Percentiles rank a stretch among this genome's conserved stretches.
phyloP scores from a whole-genome alignment of 1,140 invertebrate genomes.

The Coelopa frigida region DNA sequence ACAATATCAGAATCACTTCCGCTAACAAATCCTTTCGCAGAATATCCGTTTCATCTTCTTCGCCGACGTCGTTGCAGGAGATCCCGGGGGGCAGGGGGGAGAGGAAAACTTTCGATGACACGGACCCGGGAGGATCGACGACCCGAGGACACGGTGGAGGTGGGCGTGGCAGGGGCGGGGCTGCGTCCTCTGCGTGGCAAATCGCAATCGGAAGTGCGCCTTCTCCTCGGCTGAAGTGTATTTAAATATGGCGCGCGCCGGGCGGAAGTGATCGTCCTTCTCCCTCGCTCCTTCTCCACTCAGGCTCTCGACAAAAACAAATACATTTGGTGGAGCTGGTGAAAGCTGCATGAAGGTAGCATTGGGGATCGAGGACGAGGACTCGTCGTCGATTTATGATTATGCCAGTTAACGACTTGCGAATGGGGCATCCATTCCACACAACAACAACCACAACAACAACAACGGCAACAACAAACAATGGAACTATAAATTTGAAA shows the following conservation, averaged over 20 bases:
- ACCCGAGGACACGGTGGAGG: too few species aligned
- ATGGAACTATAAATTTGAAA: too few species aligned
- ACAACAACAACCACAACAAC: too few species aligned
- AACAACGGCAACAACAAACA: too few species aligned
- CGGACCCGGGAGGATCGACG: too few species aligned
- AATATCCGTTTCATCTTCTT: slow-evolving; percentile 3
- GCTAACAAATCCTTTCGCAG: slow-evolving; percentile 4
- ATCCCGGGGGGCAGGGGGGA: too few species aligned
- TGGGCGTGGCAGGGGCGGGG: neutral
- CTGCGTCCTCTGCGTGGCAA: neutral
- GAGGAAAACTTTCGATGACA: too few species aligned
- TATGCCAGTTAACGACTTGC: slow-evolving; percentile 36
- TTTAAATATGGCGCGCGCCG: slow-evolving; percentile 11
- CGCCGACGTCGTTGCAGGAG: too few species aligned
- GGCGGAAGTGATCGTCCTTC: slow-evolving; percentile 3
- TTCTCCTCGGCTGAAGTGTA: neutral
- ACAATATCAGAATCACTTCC: slow-evolving; percentile 13
- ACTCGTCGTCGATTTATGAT: slow-evolving; percentile 15
- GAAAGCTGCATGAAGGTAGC: too few species aligned
- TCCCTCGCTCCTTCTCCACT: too few species aligned
- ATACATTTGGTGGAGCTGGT: too few species aligned
- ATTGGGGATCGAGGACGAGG: neutral
- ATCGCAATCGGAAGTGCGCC: slow-evolving; percentile 2
- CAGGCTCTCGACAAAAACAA: too few species aligned
- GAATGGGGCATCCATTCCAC: slow-evolving; percentile 37